Evolutionary conservation across 2,888 invertebrate genomes (phyloP).

Genomic region (Therioaphis trifolii): DNA sequence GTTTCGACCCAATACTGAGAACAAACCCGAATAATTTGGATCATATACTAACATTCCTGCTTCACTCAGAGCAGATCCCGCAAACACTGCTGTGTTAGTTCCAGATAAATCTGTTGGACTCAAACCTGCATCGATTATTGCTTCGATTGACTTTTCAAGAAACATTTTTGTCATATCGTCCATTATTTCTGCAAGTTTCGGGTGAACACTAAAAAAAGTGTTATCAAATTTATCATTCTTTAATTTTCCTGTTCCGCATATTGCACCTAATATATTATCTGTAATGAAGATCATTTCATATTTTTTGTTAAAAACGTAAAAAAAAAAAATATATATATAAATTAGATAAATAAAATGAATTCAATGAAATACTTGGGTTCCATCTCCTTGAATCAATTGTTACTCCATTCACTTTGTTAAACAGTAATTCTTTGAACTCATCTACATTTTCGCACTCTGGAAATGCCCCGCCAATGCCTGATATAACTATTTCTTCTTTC

Average conservation of each 20-base stretch:
- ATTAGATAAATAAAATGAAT: no score
- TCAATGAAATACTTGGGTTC: constrained; percentile 28
- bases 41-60: constrained; percentile 67
- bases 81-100: constrained; percentile 69
- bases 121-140: constrained; percentile 70
- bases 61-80: constrained; percentile 70
- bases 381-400: constrained; percentile 63
- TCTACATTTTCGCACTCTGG: constrained; percentile 74
- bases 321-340: not conserved
- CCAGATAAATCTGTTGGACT: constrained; percentile 69
- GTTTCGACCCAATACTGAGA: constrained; percentile 76
- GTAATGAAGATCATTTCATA: not conserved
- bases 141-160: constrained; percentile 70
- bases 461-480: constrained; percentile 72
- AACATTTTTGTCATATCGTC: constrained; percentile 70
- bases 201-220: constrained; percentile 70
- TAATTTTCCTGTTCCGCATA: constrained; percentile 68
- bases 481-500: constrained; percentile 68
- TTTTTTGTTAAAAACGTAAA: not conserved
- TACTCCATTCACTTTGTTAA: constrained; percentile 67
- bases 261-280: constrained; percentile 45
- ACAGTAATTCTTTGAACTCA: constrained; percentile 73
- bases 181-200: constrained; percentile 70
- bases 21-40: constrained; percentile 69
- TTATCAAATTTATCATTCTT: constrained; percentile 69